Evolutionary conservation across 1,140 invertebrate genomes (phyloP).

Genomic region (Scaptomyza montana): DNA sequence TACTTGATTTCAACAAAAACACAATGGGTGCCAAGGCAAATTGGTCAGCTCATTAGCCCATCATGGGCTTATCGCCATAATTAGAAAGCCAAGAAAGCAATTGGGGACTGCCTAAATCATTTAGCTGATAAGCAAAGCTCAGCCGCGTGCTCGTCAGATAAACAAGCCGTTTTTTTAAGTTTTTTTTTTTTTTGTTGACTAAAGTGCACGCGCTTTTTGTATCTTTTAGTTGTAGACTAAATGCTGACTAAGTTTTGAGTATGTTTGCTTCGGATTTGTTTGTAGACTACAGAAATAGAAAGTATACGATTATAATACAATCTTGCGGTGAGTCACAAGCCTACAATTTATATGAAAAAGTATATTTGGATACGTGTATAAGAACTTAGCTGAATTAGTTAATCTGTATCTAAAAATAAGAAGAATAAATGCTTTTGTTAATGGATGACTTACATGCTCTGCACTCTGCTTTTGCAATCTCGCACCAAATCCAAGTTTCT

Average conservation of each 20-base stretch:
- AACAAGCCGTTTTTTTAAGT: neutral
- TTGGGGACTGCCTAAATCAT: slow-evolving; percentile 14
- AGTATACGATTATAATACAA: neutral
- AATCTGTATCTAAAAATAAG: neutral
- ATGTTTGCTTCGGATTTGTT: no score
- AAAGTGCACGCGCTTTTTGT: neutral
- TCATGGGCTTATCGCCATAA: neutral
- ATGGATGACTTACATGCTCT: slow-evolving; percentile 43
- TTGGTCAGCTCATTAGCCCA: slow-evolving; percentile 1
- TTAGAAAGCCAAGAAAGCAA: slow-evolving; percentile 49
- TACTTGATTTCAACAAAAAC: neutral
- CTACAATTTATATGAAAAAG: neutral
- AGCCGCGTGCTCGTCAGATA: slow-evolving; percentile 33
- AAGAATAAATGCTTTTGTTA: neutral
- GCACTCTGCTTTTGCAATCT: slow-evolving; percentile 44
- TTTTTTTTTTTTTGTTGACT: slow-evolving; percentile 3
- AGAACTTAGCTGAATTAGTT: no score
- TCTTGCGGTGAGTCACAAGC: neutral
- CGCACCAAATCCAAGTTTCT: slow-evolving; percentile 51
- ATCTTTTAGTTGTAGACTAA: slow-evolving; percentile 9
- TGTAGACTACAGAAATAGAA: no score
- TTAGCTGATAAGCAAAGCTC: slow-evolving; percentile 36
- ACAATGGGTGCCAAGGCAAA: slow-evolving; percentile 31
- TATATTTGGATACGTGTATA: no score
- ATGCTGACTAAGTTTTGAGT: slow-evolving; percentile 1